These are phyloP conservation scores for Orthosia gothica DNA, from an alignment of 2,888 invertebrate genomes.

Conservation along the genomic window DNA sequence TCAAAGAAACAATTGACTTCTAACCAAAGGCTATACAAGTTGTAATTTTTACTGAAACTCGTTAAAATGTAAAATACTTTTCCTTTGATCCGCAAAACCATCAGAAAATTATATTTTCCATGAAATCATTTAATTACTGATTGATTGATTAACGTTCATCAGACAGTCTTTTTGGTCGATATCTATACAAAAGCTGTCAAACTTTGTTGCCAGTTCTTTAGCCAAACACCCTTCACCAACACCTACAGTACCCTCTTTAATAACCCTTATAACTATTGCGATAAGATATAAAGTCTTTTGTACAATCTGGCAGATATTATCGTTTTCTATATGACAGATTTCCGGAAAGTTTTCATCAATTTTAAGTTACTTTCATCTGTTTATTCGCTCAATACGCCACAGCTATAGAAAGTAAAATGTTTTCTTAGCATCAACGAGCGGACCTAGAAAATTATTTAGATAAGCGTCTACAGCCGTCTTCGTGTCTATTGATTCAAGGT, in stretches of 20 bases:
- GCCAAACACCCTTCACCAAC: conserved; percentile 57
- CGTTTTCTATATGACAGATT: conserved; percentile 66
- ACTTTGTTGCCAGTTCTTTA: conserved; percentile 70
- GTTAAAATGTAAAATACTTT: conserved; percentile 48
- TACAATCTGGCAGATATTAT: conserved; percentile 45
- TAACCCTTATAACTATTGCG: rapidly evolving
- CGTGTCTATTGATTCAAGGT: conserved; percentile 23
- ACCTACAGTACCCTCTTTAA: conserved; percentile 2
- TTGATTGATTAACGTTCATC: conserved; percentile 76
- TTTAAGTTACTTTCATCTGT: conserved; percentile 62
- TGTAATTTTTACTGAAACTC: conserved; percentile 39
- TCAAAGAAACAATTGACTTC: conserved; percentile 2
- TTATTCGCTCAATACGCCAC: conserved; percentile 53
- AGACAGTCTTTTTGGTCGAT: conserved; percentile 68
- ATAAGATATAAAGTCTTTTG: conserved; percentile 28
- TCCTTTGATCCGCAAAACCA: conserved; percentile 44
- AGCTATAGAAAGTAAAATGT: conserved; percentile 44
- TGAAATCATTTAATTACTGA: conserved; percentile 69
- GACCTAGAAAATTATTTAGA: conserved; percentile 3
- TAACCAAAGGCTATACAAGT: conserved; percentile 11
- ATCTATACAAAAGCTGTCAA: conserved; percentile 75
- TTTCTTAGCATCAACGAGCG: conserved; percentile 31
- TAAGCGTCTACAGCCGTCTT: conserved; percentile 2
- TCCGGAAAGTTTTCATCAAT: conserved; percentile 65
- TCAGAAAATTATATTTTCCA: conserved; percentile 56